Conservation (phyloP, 2,113 vertebrate species). For the Anarhynchus alexandrinus region DNA sequence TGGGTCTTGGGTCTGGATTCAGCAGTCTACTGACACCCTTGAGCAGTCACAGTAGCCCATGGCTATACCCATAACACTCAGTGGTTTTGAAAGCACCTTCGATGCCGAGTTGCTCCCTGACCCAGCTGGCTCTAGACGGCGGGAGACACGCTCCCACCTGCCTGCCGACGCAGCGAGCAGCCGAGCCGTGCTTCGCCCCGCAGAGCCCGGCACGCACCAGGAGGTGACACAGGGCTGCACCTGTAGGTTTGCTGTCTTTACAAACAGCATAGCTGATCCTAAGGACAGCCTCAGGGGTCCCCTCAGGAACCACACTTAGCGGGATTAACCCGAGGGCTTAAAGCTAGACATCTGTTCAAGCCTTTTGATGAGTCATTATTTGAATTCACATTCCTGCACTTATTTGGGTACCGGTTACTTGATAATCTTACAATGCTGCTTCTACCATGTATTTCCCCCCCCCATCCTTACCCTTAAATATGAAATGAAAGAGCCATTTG, state of each 20-base stretch:
- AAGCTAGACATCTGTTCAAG: background rate
- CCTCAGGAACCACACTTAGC: background rate
- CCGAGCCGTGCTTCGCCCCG: rapidly evolving
- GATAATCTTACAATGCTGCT: background rate
- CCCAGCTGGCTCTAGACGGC: no score
- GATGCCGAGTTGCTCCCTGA: rapidly evolving
- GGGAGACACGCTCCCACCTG: rapidly evolving
- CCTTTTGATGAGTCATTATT: rapidly evolving
- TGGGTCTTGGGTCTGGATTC: background rate
- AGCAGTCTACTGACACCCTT: background rate
- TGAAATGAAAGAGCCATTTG: background rate
- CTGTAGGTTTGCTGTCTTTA: no score
- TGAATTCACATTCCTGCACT: background rate
- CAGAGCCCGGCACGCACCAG: background rate
- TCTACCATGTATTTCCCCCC: rapidly evolving
- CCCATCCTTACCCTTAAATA: background rate
- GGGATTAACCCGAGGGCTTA: background rate
- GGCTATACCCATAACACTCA: background rate
- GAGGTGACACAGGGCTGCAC: background rate
- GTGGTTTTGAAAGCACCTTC: rapidly evolving
- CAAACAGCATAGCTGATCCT: rapidly evolving
- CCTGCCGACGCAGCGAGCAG: rapidly evolving
- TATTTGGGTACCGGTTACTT: background rate
- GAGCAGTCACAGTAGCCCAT: background rate
- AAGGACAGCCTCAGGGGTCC: background rate